Conservation (phyloP, 2,113 vertebrate genomes). For the Acrocephalus arundinaceus region DNA sequence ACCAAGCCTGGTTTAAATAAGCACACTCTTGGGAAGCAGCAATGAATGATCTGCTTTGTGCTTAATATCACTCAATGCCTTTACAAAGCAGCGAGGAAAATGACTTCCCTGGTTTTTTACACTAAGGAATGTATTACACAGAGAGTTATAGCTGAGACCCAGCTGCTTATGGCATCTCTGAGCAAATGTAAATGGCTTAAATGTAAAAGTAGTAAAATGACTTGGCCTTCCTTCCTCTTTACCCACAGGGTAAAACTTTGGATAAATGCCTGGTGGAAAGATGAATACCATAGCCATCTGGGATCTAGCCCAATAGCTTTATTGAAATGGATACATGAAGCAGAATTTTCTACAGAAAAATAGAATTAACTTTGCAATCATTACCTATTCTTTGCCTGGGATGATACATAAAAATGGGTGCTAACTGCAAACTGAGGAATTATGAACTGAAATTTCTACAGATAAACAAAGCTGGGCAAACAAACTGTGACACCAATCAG, state of each 20-base stretch:
- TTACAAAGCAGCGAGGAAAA: slow-evolving; percentile 7
- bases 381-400: background rate
- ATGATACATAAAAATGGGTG: background rate
- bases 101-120: background rate
- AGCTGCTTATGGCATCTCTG: background rate
- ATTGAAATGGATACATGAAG: background rate
- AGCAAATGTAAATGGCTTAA: background rate
- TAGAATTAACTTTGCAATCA: background rate
- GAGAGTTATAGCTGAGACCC: background rate
- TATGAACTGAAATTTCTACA: background rate
- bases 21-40: background rate
- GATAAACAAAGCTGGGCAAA: background rate
- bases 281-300: background rate
- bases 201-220: background rate
- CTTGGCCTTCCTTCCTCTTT: background rate
- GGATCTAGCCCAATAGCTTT: background rate
- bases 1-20: background rate
- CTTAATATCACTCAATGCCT: background rate
- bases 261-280: background rate
- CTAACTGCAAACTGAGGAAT: background rate
- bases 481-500: background rate
- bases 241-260: background rate
- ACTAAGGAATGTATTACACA: background rate
- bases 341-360: background rate
- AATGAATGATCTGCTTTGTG: background rate